Conservation (phyloP, 2,888 invertebrate species). For the Helicoverpa assulta region DNA sequence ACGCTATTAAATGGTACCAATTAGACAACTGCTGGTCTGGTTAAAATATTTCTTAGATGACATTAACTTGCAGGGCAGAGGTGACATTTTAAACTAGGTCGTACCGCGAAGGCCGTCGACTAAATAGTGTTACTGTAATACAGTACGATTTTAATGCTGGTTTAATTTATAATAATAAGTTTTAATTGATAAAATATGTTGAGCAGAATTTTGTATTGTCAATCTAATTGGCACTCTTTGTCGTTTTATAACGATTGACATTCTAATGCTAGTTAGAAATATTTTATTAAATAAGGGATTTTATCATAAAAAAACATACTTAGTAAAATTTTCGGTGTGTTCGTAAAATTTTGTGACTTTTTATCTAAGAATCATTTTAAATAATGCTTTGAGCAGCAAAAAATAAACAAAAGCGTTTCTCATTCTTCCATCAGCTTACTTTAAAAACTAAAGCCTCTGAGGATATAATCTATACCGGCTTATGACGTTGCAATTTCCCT, state of each 20-base stretch:
- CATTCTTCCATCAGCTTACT: slow-evolving; percentile 5
- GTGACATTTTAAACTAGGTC: slow-evolving; percentile 52
- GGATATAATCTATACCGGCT: slow-evolving; percentile 7
- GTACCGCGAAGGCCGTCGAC: slow-evolving; percentile 28
- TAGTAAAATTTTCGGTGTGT: too few species aligned
- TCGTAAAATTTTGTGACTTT: too few species aligned
- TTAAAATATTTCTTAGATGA: slow-evolving; percentile 19
- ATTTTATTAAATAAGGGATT: too few species aligned
- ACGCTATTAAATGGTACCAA: background rate
- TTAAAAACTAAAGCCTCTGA: slow-evolving; percentile 18
- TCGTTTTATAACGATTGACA: too few species aligned
- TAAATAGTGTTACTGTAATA: slow-evolving; percentile 38
- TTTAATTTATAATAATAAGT: slow-evolving; percentile 10
- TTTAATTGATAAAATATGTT: background rate
- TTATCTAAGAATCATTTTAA: too few species aligned
- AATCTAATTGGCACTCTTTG: too few species aligned
- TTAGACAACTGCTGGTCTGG: slow-evolving; percentile 13
- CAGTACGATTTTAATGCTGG: slow-evolving; percentile 19
- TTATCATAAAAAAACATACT: too few species aligned
- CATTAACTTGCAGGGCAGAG: slow-evolving; percentile 28
- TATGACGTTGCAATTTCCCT: slow-evolving; percentile 43
- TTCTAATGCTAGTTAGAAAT: too few species aligned
- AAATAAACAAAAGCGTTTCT: background rate
- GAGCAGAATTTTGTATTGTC: too few species aligned
- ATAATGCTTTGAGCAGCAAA: too few species aligned